These are phyloP conservation scores for Candoia aspera DNA, from an alignment of 2,113 vertebrate genomes.

Conservation along the genomic window DNA sequence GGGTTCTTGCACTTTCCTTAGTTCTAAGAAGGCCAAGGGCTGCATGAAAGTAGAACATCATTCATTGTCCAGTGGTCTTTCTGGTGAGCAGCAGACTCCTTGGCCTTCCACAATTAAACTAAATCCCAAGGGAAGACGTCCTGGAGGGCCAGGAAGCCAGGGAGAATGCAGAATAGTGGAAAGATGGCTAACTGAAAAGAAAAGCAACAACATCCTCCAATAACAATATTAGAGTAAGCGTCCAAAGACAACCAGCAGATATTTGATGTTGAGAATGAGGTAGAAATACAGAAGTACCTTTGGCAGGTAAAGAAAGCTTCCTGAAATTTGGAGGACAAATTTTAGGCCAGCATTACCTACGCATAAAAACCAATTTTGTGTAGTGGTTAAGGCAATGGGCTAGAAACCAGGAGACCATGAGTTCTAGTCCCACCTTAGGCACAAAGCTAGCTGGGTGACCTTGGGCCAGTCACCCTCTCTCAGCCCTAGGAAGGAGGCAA, in stretches of 20 bases:
- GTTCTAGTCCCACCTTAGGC: no score
- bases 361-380: no score
- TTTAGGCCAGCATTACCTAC: no score
- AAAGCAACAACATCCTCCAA: neutral
- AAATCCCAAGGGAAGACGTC: neutral
- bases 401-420: no score
- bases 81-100: neutral
- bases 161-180: neutral
- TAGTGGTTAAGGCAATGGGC: no score
- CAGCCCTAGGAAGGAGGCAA: no score
- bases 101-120: neutral
- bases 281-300: no score
- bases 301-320: no score
- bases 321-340: no score
- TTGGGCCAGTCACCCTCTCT: no score
- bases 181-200: neutral
- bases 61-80: neutral
- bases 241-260: neutral
- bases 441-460: no score
- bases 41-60: neutral
- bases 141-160: neutral
- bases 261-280: neutral
- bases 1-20: neutral
- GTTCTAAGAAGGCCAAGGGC: neutral
- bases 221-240: neutral